Evolutionary conservation across 2,797 vertebrate genomes (phyloP), one percentile per base, ranked within the genome.

Genomic region (Cynodonichthys magdalenae): DNA sequence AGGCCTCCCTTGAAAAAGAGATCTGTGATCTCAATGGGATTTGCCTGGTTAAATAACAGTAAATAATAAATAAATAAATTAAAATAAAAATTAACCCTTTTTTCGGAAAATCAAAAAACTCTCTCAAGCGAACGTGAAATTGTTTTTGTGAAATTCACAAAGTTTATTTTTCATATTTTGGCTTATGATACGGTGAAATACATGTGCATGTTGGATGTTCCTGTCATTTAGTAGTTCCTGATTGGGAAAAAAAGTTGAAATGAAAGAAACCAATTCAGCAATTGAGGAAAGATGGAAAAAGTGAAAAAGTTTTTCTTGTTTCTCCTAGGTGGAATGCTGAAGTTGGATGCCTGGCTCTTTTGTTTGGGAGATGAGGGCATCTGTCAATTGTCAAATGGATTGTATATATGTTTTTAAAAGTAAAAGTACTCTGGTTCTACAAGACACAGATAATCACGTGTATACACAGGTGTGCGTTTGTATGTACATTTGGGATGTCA

Each of bases 401-500:
- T 79, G 66, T 87, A 60, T 81, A 74, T 77, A 76, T 52, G 73
- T 67, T 68, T 70, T 63, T 63, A 67, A 67, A 61, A 81, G 66
- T 67, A 72, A 63, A 52, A 69, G 56, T 66, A 69, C 49, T 77
- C 70, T 80, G 80, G 83, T 73, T 87, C 59, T 63, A 82, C 82
- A 77, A 86, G 81, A 90, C 80, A 85, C 60, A 85, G 86, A 79
- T 79, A 77, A 84, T 83, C 48, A 54, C 63, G 63, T 84, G 80
- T 87, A 81, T 89, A 89, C 80, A 86, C 83, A 89, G 81, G 82
- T 86, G 85, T 75, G 75, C 47, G 14, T 63, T 59, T 71, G 78
- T 24, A 70, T 77, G 64, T 46, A 63, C 69, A 74, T 34, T 64
- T 57, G 67, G 58, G 62, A 68, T 75, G 82, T 89, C 48, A 71